phyloP scores from a whole-genome alignment of 1,140 invertebrate genomes.

The Ceratina japonica region DNA sequence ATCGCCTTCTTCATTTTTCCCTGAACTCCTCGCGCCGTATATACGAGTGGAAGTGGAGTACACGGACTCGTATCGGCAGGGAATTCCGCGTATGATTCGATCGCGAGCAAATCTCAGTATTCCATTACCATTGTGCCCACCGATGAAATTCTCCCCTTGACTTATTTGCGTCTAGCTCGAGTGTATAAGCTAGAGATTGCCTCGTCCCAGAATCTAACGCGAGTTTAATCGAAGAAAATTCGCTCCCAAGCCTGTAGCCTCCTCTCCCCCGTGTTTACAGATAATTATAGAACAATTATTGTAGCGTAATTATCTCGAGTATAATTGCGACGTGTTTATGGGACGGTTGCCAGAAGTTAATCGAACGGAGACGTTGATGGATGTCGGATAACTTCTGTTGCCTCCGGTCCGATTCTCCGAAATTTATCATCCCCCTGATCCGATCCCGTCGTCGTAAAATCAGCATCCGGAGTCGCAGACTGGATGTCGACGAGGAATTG shows the following conservation, averaged over 20 bases:
- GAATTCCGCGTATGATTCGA: slow-evolving; percentile 18
- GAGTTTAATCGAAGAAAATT: slow-evolving; percentile 31
- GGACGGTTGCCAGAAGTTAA: slow-evolving; percentile 18
- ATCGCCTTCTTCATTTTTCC: slow-evolving; percentile 7
- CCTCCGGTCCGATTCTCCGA: slow-evolving; percentile 19
- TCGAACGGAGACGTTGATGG: slow-evolving; percentile 38
- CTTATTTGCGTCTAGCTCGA: not conserved
- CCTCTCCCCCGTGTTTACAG: not conserved
- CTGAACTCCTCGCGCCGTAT: not conserved
- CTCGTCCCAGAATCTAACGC: not conserved
- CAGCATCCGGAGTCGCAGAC: slow-evolving; percentile 10
- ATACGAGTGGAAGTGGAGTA: not conserved
- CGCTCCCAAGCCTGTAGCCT: not conserved
- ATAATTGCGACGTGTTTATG: slow-evolving; percentile 34
- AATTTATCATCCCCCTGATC: slow-evolving; percentile 38
- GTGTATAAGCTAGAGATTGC: slow-evolving; percentile 1
- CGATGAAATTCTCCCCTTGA: too few species aligned
- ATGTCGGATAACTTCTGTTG: slow-evolving; percentile 28
- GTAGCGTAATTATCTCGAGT: slow-evolving; percentile 29
- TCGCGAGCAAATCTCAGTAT: slow-evolving; percentile 22
- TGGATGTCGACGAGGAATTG: slow-evolving; percentile 1
- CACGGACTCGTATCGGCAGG: slow-evolving; percentile 13
- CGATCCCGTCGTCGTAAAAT: slow-evolving; percentile 43
- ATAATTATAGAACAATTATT: slow-evolving; percentile 29
- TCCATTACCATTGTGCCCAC: slow-evolving; percentile 7